Evolutionary conservation across 2,113 vertebrate genomes (phyloP).

Genomic region (Hyla sarda): DNA sequence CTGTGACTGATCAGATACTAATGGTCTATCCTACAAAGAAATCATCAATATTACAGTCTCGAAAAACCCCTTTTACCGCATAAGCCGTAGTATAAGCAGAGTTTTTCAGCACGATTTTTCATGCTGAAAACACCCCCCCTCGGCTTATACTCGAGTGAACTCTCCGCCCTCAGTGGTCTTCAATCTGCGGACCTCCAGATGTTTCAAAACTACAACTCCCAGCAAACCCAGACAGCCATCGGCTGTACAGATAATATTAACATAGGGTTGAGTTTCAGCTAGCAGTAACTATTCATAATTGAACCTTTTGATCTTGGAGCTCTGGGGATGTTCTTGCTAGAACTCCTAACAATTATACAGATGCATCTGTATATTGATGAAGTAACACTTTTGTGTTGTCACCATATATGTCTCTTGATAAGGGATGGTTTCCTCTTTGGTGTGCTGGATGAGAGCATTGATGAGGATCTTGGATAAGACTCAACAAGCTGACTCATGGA

Average conservation of each 20-base stretch:
- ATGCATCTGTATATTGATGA: background rate
- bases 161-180: too few species aligned
- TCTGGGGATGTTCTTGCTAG: background rate
- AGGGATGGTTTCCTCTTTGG: constrained; percentile 11
- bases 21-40: background rate
- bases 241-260: too few species aligned
- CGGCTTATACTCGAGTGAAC: too few species aligned
- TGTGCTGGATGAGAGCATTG: background rate
- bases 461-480: constrained; percentile 20
- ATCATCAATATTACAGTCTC: background rate
- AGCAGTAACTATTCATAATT: background rate
- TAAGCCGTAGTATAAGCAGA: too few species aligned
- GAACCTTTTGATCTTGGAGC: background rate
- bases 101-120: too few species aligned
- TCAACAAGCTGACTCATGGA: constrained; percentile 44
- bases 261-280: too few species aligned
- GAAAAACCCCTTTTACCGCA: background rate
- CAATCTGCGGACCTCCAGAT: too few species aligned
- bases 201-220: too few species aligned
- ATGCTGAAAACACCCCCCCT: too few species aligned
- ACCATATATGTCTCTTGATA: background rate
- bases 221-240: too few species aligned
- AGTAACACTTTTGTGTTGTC: constrained; percentile 12
- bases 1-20: background rate
- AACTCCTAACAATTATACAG: background rate